Evolutionary conservation across 2,113 vertebrate species (phyloP).

Genomic region (Mastomys natalensis): DNA sequence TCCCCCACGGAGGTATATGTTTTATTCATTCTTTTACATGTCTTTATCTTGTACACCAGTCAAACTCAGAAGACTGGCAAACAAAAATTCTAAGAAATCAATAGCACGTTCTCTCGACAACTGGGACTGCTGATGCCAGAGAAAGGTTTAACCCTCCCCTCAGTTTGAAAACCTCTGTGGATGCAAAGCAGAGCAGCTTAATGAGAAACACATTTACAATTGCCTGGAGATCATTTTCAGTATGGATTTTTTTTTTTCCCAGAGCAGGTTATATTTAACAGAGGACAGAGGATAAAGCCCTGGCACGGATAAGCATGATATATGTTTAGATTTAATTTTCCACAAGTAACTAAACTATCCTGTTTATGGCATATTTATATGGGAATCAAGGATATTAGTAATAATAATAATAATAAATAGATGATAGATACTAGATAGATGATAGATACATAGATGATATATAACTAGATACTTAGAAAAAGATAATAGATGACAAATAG

Average conservation of each 20-base stretch:
- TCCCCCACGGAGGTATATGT: not conserved
- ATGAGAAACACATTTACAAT: not conserved
- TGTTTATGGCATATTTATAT: not conserved
- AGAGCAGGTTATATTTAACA: not conserved
- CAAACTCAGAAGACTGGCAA: constrained; percentile 19
- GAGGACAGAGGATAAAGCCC: not conserved
- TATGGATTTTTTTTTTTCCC: not conserved
- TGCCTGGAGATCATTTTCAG: not conserved
- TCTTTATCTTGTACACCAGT: not conserved
- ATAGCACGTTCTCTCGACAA: not conserved
- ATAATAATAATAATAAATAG: not conserved
- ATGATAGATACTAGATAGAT: not conserved
- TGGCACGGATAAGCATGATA: not conserved
- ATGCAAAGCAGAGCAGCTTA: not conserved
- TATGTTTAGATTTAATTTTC: not conserved
- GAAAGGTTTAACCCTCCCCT: not conserved
- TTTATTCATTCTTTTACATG: not conserved
- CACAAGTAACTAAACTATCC: not conserved
- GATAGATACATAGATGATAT: not conserved
- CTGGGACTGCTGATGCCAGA: not conserved
- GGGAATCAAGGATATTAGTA: not conserved
- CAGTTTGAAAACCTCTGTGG: not conserved
- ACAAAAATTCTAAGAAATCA: constrained; percentile 20
- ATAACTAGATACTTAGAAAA: too few species aligned
- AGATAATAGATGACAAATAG: too few species aligned